Percentiles rank a stretch among this genome's conserved stretches.
Evolutionary conservation across 2,888 invertebrate genomes (phyloP).

Genomic region (Hemistola chrysoprasaria): DNA sequence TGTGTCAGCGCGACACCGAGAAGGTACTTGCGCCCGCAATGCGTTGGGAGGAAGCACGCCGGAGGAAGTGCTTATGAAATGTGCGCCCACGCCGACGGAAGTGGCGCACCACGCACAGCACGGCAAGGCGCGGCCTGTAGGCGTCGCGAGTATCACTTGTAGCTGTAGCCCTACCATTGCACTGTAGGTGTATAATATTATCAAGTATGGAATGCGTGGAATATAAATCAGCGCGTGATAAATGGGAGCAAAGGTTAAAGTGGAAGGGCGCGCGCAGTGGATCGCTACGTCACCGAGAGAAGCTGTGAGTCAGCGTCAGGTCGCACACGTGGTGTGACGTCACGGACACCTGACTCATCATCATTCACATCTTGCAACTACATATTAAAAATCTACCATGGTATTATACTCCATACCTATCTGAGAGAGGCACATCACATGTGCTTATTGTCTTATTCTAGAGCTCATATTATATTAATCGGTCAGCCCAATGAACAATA

Average conservation of each 20-base stretch:
- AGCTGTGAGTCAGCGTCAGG: conserved; percentile 64
- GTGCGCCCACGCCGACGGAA: conserved; percentile 70
- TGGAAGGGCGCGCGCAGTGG: conserved; percentile 49
- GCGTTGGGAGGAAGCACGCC: conserved; percentile 59
- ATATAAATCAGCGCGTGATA: conserved; percentile 44
- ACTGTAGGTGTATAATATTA: neutral
- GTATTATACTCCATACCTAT: no score
- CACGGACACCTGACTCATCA: conserved; percentile 66
- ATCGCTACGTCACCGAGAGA: conserved; percentile 55
- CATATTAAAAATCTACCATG: no score
- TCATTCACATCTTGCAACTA: conserved; percentile 34
- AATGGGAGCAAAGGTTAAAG: conserved; percentile 49
- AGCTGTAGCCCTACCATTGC: conserved; percentile 5
- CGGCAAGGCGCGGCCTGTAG: conserved; percentile 35
- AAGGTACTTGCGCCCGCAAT: conserved; percentile 34
- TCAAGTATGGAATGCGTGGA: conserved; percentile 31
- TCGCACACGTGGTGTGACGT: conserved; percentile 72
- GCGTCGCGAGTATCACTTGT: conserved; percentile 36
- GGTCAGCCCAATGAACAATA: no score
- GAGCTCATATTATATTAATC: conserved; percentile 4
- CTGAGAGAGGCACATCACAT: conserved; percentile 39
- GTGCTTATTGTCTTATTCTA: conserved; percentile 12
- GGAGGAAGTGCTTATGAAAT: conserved; percentile 73
- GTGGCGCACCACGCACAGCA: conserved; percentile 53
- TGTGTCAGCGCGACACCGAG: conserved; percentile 26